phyloP scores from a whole-genome alignment of 2,113 vertebrate genomes.

The Tinamus guttatus region DNA sequence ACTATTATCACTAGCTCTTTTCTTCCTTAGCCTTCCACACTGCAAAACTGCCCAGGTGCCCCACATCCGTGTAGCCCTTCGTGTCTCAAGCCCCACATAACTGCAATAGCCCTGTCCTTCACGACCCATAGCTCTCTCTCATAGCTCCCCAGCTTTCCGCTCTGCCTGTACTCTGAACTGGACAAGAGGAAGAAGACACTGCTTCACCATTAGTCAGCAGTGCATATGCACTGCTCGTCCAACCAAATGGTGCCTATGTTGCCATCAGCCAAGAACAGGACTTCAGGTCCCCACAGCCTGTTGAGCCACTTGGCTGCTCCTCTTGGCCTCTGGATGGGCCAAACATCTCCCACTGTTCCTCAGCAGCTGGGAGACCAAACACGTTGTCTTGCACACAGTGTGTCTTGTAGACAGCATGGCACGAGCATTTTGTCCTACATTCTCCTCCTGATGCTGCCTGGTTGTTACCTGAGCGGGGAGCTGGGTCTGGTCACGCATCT shows the following conservation, averaged over 20 bases:
- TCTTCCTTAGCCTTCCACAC: not conserved
- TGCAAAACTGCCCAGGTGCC: not conserved
- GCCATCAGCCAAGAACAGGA: not conserved
- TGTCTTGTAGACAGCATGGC: fast-evolving
- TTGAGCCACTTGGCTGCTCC: not conserved
- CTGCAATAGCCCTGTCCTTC: not conserved
- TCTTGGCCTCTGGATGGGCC: not conserved
- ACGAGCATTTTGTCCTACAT: not conserved
- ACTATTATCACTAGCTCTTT: not conserved
- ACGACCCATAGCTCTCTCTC: not conserved
- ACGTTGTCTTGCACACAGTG: fast-evolving
- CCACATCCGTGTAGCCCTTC: not conserved
- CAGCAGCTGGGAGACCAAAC: not conserved
- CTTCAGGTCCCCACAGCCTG: not conserved
- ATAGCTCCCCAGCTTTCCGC: not conserved
- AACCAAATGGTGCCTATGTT: fast-evolving
- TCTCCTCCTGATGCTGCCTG: not conserved
- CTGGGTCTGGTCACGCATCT: not conserved
- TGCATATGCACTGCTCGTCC: not conserved
- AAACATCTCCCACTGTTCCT: fast-evolving
- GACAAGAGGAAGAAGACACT: not conserved
- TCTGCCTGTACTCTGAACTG: not conserved
- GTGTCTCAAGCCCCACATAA: fast-evolving
- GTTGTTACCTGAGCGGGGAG: not conserved
- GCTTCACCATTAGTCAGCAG: not conserved